These are phyloP conservation scores for Yponomeuta cagnagella DNA, from an alignment of 2,888 invertebrate genomes.

Conservation along the genomic window DNA sequence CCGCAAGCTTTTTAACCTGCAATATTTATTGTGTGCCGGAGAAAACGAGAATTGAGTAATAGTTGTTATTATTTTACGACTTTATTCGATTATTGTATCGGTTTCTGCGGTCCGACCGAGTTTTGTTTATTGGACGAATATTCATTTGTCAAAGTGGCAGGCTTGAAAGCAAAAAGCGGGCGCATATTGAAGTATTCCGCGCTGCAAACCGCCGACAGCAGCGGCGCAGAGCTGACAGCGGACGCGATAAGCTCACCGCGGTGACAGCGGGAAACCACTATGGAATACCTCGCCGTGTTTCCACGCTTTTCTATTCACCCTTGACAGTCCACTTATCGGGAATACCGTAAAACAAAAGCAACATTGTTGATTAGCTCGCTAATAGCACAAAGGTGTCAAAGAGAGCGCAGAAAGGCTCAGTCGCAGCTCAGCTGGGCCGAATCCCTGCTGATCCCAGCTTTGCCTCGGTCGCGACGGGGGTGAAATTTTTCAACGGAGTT, in stretches of 20 bases:
- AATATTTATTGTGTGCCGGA: neutral
- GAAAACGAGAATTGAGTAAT: neutral
- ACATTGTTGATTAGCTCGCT: neutral
- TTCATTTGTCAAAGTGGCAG: neutral
- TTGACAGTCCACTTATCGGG: neutral
- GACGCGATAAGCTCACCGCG: neutral
- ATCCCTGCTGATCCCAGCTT: neutral
- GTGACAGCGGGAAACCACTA: neutral
- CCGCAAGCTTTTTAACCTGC: neutral
- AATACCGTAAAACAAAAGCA: neutral
- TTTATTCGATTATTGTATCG: neutral
- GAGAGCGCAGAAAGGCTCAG: neutral
- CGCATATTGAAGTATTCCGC: neutral
- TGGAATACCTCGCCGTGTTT: neutral
- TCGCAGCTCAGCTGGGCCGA: neutral
- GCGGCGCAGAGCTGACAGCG: neutral
- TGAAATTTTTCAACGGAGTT: neutral
- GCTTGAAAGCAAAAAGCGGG: neutral
- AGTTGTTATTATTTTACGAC: neutral
- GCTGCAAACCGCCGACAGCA: neutral
- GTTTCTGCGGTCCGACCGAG: neutral
- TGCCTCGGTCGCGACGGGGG: neutral
- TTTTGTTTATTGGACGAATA: neutral
- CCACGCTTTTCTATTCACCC: neutral
- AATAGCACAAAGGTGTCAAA: neutral